Base-by-base conservation (phyloP, 1,140 invertebrate genomes). In the Brachystomella parvula region DNA sequence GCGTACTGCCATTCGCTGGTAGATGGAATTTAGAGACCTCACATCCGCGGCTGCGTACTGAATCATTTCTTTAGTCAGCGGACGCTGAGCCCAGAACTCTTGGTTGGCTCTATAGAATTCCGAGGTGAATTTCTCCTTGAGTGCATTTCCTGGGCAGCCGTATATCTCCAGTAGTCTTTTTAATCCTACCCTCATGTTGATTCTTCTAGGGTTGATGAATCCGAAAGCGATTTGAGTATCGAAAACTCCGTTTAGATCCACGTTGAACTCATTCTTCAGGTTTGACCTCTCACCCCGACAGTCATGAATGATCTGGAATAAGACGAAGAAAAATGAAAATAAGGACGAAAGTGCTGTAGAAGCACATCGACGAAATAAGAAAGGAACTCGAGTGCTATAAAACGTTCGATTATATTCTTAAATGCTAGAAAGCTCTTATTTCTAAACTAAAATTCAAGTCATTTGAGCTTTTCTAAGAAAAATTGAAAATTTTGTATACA, bases 91-190 rank as follows among this genome's bases (percentile, higher is more conserved):
- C 58, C 58, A 60, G 28, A 60, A 60, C 15, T 24, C 31, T 15
- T 21, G 58, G 26, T 60, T 60, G 3, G 58, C 58, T 6, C 6
- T 60, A 33, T 60, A 60, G 32, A 60, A 60, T 15, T 56, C 53
- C 53, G 26, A n/a, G 19, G 9, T 24, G 26, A 56, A 56, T 28
- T 21, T 24, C 19, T n/a, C 21, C 26, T 56, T 56, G 19, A n/a
- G 26, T 56, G 53, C 12, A 28, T 56, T 56, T 56, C 6, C 6
- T 15, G 53, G 53, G 19, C 12, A 24, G 6, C 53, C 12, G 26
- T 56, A 56, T 9, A 15, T 15, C 26, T 56, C 26, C 12, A 21
- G 21, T 12, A 56, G 12, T 15, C 26, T 56, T 12, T 9, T 56
- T n/a, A 56, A 24, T 9, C 53, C 26, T n/a, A 28, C 26, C 12